Conservation (phyloP, 1,140 invertebrate species). For the Procambarus virginalis region DNA sequence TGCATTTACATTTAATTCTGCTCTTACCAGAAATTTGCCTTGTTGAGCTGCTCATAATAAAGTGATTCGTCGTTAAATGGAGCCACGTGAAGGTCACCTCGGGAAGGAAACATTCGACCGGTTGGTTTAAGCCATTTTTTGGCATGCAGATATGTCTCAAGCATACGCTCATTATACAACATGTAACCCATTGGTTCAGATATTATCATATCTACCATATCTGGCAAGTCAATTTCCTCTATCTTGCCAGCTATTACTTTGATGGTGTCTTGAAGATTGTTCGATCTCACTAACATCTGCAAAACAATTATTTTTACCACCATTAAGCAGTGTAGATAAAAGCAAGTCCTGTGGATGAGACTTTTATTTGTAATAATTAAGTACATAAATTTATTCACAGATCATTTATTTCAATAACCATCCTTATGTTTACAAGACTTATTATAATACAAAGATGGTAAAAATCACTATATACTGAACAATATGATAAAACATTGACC, state of each 20-base stretch:
- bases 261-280: constrained; percentile 90
- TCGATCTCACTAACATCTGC: constrained; percentile 88
- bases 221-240: constrained; percentile 96
- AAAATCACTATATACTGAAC: no score
- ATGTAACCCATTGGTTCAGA: constrained; percentile 99
- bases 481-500: no score
- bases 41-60: constrained; percentile 98
- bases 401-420: no score
- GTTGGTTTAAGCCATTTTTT: constrained; percentile 97
- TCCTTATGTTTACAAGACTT: no score
- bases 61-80: constrained; percentile 98
- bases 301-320: constrained; percentile 9
- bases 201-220: constrained; percentile 97
- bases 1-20: no score
- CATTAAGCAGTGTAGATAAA: constrained; percentile 4
- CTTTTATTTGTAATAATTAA: neutral
- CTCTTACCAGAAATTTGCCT: constrained; percentile 76
- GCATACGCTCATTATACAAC: constrained; percentile 99
- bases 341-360: neutral
- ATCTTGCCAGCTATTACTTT: constrained; percentile 97
- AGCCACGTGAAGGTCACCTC: constrained; percentile 97
- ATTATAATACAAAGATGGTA: no score
- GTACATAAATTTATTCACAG: no score
- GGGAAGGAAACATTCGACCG: constrained; percentile 96
- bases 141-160: constrained; percentile 98